These are phyloP conservation scores for Eupelmus urozonus DNA, from an alignment of 2,888 invertebrate species.

Conservation along the genomic window DNA sequence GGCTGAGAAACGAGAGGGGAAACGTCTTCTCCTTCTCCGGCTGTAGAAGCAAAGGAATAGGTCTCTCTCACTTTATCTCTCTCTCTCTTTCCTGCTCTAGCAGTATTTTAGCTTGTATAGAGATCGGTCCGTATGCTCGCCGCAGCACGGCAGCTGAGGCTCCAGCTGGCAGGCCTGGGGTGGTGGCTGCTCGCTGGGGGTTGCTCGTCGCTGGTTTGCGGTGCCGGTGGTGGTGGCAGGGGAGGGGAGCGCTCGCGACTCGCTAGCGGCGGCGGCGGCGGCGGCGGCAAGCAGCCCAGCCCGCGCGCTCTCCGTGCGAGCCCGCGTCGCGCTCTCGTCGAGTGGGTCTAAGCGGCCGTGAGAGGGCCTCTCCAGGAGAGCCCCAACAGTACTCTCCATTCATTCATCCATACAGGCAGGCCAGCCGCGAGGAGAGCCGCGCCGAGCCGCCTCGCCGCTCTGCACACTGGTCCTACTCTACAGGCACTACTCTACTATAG, in stretches of 20 bases:
- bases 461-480: conserved; percentile 39
- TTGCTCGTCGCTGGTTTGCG: conserved; percentile 51
- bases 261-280: conserved; percentile 69
- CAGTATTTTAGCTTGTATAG: no score
- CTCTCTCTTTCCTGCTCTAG: background rate
- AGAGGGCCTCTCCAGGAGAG: conserved; percentile 77
- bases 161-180: conserved; percentile 77
- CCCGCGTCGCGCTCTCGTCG: conserved; percentile 70
- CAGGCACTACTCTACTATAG: conserved; percentile 22
- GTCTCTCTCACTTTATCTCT: background rate
- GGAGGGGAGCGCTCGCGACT: conserved; percentile 5
- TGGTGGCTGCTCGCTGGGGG: conserved; percentile 75
- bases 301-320: conserved; percentile 49
- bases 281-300: conserved; percentile 6
- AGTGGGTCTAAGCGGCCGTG: conserved; percentile 78
- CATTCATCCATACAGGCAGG: conserved; percentile 68
- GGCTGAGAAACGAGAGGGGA: background rate
- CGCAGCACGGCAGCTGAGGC: conserved; percentile 62
- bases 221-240: conserved; percentile 5
- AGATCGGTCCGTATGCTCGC: background rate
- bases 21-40: background rate
- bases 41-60: no score
- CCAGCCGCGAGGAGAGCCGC: conserved; percentile 41
- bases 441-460: conserved; percentile 60
- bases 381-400: conserved; percentile 75